These are phyloP conservation scores for Limosa lapponica DNA, from an alignment of 2,797 vertebrate species.

Conservation along the genomic window DNA sequence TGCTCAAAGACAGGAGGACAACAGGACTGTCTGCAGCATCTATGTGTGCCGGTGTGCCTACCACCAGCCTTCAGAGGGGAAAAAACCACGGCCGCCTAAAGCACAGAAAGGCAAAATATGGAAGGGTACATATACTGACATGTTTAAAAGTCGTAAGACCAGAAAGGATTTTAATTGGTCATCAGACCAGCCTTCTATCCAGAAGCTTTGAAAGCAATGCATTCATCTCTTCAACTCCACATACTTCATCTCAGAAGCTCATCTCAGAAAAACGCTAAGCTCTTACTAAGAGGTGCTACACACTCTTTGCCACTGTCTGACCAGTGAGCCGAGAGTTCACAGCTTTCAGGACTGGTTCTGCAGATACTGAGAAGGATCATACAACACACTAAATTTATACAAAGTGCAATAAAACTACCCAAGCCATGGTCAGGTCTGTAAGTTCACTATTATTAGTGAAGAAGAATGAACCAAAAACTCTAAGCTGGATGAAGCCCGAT, in stretches of 20 bases:
- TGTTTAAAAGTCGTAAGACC: neutral
- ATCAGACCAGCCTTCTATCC: neutral
- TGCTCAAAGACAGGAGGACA: constrained; percentile 20
- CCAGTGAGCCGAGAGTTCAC: neutral
- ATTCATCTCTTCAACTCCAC: neutral
- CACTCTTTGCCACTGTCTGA: neutral
- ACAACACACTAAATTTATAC: neutral
- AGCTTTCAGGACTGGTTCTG: neutral
- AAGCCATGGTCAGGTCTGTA: neutral
- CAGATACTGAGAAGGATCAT: neutral
- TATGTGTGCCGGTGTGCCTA: neutral
- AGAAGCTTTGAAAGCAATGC: neutral
- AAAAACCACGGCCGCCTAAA: neutral
- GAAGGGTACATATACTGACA: neutral
- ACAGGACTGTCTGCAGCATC: neutral
- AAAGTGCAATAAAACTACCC: constrained; percentile 6
- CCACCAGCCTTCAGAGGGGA: neutral
- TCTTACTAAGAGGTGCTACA: neutral
- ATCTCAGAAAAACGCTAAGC: neutral
- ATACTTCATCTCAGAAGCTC: neutral
- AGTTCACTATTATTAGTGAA: neutral
- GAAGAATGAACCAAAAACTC: neutral
- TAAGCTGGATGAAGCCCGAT: neutral
- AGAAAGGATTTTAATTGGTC: neutral
- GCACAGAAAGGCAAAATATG: constrained; percentile 16